Evolutionary conservation across 1,140 invertebrate genomes (phyloP).

Genomic region (Ceratosolen fusciceps): DNA sequence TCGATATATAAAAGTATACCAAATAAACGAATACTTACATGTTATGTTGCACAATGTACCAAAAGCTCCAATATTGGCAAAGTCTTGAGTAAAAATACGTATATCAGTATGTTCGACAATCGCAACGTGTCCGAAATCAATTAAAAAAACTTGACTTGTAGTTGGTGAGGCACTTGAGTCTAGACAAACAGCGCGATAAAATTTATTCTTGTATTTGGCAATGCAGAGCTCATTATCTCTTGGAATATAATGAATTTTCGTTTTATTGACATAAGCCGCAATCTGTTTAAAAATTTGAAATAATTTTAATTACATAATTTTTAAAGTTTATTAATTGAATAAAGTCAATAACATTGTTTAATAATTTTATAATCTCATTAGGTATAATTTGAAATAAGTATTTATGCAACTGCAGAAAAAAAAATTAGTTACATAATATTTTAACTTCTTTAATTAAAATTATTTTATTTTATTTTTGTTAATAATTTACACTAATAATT

Average conservation of each 20-base stretch:
- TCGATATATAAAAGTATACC: neutral
- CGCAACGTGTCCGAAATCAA: conserved; percentile 63
- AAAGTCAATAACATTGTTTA: too few species aligned
- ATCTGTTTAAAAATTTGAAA: too few species aligned
- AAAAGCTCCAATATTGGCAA: conserved; percentile 53
- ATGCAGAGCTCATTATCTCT: conserved; percentile 63
- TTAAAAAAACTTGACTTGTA: conserved; percentile 55
- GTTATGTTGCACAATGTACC: conserved; percentile 55
- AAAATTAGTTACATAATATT: too few species aligned
- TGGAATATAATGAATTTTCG: conserved; percentile 61
- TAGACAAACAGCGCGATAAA: conserved; percentile 61
- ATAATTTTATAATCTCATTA: too few species aligned
- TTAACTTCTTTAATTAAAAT: too few species aligned
- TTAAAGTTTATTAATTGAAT: too few species aligned
- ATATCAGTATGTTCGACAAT: conserved; percentile 61
- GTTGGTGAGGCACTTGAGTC: conserved; percentile 33
- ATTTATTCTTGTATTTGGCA: conserved; percentile 54
- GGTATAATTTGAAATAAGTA: too few species aligned
- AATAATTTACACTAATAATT: too few species aligned
- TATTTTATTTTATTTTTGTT: too few species aligned
- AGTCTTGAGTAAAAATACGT: conserved; percentile 62
- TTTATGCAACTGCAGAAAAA: too few species aligned
- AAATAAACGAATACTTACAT: conserved; percentile 60
- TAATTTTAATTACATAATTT: too few species aligned
- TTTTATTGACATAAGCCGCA: conserved; percentile 53